Evolutionary conservation across 2,888 invertebrate genomes (phyloP), one percentile per base, ranked within the genome.

Genomic region (Coelopa pilipes): DNA sequence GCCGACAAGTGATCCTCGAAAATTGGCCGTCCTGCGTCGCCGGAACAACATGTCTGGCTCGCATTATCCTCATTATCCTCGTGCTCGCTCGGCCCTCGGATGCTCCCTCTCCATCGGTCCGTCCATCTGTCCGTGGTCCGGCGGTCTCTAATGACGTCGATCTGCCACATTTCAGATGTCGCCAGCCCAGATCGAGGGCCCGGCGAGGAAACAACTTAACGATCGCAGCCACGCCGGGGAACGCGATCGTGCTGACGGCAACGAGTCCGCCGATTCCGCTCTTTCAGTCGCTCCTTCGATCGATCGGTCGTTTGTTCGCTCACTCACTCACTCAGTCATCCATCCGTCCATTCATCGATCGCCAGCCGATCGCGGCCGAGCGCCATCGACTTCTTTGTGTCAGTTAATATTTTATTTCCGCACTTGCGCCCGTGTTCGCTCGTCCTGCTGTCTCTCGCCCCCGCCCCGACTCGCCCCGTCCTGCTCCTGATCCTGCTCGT

Each of bases 391-490:
- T n/a, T 69, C 57, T 45, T 57, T 34, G 68, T 74, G 74, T 74
- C 74, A 71, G 78, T 81, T 83, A 84, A 83, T 83, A 83, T 83
- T 83, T 84, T 84, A 82, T 83, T 83, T 83, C 84, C 84, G 83
- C 83, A 84, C 82, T 81, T 75, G 73, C 15, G 78, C 78, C 80
- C 7, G 34, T 76, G 70, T 75, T 72, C 63, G 21, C 34, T 71
- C 53, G 69, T n/a, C n/a, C n/a, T 59, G 62, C 24, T 60, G 69
- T 74, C 21, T 45, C 10, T 11, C 21, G 47, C 13, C 24, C n/a
- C n/a, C n/a, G n/a, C n/a, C n/a, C n/a, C 12, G 34, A 59, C 59
- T 46, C 21, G 45, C 34, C 1, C 11, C 17, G 15, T 63, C 47
- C 15, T 59, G 17, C 50, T 19, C 62, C n/a, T 65, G n/a, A 21